These are phyloP conservation scores for Elephantulus edwardii DNA, from an alignment of 2,113 vertebrate genomes.

Conservation along the genomic window DNA sequence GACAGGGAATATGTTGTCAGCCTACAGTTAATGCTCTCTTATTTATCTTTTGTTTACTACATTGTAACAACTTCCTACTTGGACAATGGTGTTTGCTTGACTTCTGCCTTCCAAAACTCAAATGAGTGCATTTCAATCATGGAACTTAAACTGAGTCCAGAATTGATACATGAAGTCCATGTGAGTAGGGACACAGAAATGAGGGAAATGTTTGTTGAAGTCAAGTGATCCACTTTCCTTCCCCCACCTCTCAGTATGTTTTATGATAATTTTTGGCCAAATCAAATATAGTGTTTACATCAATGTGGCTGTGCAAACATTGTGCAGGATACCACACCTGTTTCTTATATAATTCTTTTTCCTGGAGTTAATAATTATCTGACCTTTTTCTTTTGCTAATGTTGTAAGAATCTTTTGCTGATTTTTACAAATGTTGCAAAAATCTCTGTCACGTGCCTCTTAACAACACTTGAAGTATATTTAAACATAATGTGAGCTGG, in stretches of 20 bases:
- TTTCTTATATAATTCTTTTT: not conserved
- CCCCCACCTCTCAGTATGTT: not conserved
- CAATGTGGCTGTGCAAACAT: not conserved
- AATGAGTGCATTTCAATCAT: not conserved
- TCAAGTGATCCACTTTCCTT: not conserved
- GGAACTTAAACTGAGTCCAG: not conserved
- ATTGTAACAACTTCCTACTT: not conserved
- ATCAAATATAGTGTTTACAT: not conserved
- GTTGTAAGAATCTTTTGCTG: not conserved
- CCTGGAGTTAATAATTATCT: not conserved
- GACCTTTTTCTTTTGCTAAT: not conserved
- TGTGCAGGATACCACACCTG: not conserved
- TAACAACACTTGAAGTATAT: not conserved
- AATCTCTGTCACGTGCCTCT: not conserved
- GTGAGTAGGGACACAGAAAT: not conserved
- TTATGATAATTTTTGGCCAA: not conserved
- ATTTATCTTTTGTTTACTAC: not conserved
- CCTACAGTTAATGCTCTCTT: not conserved
- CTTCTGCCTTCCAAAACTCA: constrained; percentile 13
- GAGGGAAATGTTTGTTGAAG: not conserved
- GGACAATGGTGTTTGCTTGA: not conserved
- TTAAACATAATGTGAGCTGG: not conserved
- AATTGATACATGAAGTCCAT: not conserved
- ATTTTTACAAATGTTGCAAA: not conserved
- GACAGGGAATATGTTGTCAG: not conserved